These are phyloP conservation scores for Ceriagrion tenellum DNA, from an alignment of 2,888 invertebrate species.

Conservation along the genomic window DNA sequence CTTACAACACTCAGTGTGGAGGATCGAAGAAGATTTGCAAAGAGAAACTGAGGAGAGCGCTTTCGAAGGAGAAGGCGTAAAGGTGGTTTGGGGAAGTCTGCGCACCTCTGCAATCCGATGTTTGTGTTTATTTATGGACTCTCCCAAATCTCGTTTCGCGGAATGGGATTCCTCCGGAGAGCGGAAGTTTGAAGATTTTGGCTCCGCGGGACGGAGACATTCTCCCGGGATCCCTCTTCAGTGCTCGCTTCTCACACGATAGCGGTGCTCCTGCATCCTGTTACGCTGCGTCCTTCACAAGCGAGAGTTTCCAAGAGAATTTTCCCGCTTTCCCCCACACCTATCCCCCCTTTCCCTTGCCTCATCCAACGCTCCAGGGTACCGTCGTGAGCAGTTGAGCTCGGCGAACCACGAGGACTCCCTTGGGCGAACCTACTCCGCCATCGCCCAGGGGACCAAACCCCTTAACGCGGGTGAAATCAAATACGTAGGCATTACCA, in stretches of 20 bases:
- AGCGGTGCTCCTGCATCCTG: background rate
- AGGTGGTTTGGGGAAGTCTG: background rate
- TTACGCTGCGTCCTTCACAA: background rate
- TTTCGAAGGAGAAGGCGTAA: no score
- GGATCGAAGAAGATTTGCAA: background rate
- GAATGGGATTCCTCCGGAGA: background rate
- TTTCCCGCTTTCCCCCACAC: background rate
- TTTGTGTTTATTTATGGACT: background rate
- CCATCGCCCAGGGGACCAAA: background rate
- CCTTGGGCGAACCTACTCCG: background rate
- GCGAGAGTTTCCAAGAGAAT: background rate
- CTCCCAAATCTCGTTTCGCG: background rate
- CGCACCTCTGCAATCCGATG: background rate
- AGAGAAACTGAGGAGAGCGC: no score
- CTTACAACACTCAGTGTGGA: background rate
- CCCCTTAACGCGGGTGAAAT: background rate
- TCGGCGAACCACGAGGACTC: background rate
- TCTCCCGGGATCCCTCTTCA: background rate
- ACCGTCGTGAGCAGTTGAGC: background rate
- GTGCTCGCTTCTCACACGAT: background rate
- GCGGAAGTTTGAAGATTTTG: background rate
- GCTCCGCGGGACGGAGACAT: background rate
- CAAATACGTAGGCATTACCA: no score
- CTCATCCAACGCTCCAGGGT: background rate
- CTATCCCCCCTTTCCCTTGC: no score